A percentile compares a stretch with the other conserved stretches of the same genome.
These are phyloP conservation scores for Nomia melanderi DNA, from an alignment of 1,140 invertebrate species.

Conservation along the genomic window DNA sequence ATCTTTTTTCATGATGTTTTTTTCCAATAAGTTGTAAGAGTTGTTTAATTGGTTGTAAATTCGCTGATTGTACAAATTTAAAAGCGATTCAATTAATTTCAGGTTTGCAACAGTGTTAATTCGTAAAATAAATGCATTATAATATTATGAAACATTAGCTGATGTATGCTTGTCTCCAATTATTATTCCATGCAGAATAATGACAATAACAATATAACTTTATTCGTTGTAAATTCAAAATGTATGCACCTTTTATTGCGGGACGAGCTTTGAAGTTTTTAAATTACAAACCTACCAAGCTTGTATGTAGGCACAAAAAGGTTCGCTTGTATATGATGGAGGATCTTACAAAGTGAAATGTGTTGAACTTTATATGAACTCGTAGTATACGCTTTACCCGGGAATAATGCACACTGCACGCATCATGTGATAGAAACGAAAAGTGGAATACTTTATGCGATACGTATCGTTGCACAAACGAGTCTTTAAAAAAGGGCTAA, in stretches of 20 bases:
- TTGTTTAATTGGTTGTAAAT: too few species aligned
- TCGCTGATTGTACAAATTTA: neutral
- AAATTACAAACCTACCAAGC: neutral
- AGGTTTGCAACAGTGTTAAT: neutral
- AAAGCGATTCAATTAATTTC: neutral
- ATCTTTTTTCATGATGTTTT: too few species aligned
- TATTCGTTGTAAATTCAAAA: neutral
- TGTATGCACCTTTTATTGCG: neutral
- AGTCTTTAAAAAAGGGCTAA: neutral
- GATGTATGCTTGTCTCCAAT: neutral
- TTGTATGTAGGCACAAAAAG: neutral
- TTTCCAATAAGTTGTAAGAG: too few species aligned
- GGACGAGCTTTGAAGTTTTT: neutral
- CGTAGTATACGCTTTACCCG: neutral
- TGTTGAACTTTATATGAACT: neutral
- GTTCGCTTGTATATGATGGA: neutral
- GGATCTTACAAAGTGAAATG: neutral
- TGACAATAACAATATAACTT: neutral
- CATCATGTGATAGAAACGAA: neutral
- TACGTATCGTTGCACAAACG: too few species aligned
- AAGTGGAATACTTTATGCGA: neutral
- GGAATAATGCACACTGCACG: neutral
- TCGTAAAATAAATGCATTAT: neutral
- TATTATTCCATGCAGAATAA: neutral
- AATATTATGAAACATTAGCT: neutral